These are phyloP conservation scores for Oscheius myriophilus DNA, from an alignment of 2,888 invertebrate species.

Conservation along the genomic window DNA sequence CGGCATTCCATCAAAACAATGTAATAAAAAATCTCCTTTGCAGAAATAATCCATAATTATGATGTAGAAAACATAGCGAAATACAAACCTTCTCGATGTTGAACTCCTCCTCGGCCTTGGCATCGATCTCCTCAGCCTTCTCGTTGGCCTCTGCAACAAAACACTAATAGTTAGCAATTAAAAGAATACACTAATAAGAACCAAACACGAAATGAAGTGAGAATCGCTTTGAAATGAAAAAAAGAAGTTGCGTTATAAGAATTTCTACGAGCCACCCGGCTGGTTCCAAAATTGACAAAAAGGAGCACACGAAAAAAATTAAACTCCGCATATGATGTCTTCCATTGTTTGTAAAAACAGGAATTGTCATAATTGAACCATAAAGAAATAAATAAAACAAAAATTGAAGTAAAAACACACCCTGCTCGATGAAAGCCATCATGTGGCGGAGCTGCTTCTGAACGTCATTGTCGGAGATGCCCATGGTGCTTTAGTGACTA, in stretches of 20 bases:
- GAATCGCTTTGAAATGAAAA: no score
- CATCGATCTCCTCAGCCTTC: slow-evolving; percentile 99
- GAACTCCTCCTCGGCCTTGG: slow-evolving; percentile 99
- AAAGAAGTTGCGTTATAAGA: no score
- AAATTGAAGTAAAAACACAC: background rate
- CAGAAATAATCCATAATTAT: no score
- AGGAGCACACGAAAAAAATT: background rate
- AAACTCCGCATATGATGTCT: no score
- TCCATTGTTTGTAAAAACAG: no score
- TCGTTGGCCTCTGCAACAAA: slow-evolving; percentile 87
- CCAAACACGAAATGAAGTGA: no score
- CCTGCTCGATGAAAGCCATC: slow-evolving; percentile 99
- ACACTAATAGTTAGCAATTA: background rate
- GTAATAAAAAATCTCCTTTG: background rate
- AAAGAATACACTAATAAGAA: no score
- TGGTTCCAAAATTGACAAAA: background rate
- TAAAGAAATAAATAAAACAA: background rate
- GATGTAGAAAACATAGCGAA: no score
- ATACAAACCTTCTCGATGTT: slow-evolving; percentile 87
- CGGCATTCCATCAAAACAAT: background rate
- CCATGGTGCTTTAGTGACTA: slow-evolving; percentile 54
- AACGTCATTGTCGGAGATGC: slow-evolving; percentile 70
- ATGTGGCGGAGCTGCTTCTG: slow-evolving; percentile 92
- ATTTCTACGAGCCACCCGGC: background rate
- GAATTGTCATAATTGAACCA: no score